Evolutionary conservation across 2,113 vertebrate genomes (phyloP).

Genomic region (Poeciliopsis prolifica): DNA sequence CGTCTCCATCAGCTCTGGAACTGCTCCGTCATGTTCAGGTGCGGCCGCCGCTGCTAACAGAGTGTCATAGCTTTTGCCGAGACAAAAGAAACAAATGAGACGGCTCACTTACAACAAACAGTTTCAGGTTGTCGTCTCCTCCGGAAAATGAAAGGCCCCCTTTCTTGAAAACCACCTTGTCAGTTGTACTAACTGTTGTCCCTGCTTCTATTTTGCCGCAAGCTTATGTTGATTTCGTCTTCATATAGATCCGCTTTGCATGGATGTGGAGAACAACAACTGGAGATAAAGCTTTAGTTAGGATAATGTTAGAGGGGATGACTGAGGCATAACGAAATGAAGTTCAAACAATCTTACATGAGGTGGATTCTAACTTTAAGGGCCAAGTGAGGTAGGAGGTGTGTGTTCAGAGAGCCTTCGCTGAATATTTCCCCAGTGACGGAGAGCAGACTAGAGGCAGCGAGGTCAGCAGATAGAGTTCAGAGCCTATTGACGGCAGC

Average conservation of each 20-base stretch:
- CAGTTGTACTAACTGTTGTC: constrained; percentile 62
- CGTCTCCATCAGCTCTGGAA: constrained; percentile 59
- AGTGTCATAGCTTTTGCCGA: constrained; percentile 61
- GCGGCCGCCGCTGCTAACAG: constrained; percentile 58
- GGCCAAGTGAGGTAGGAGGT: constrained; percentile 30
- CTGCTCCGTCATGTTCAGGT: constrained; percentile 59
- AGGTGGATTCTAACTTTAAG: constrained; percentile 51
- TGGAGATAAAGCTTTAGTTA: constrained; percentile 40
- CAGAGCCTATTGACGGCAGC: constrained; percentile 74
- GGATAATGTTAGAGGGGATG: constrained; percentile 43
- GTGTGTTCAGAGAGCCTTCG: constrained; percentile 55
- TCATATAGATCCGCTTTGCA: constrained; percentile 50
- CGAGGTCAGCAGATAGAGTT: constrained; percentile 71
- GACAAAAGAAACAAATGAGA: constrained; percentile 74
- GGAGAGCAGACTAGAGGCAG: constrained; percentile 53
- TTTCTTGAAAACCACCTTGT: constrained; percentile 40
- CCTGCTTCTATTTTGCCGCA: constrained; percentile 37
- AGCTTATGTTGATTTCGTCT: constrained; percentile 54
- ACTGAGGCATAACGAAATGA: constrained; percentile 31
- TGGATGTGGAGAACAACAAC: constrained; percentile 24
- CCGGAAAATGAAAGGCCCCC: constrained; percentile 57
- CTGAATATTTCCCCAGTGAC: constrained; percentile 66
- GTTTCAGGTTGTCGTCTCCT: constrained; percentile 64
- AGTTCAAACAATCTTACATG: constrained; percentile 50
- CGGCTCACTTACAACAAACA: constrained; percentile 66